Evolutionary conservation across 2,113 vertebrate species (phyloP).

Genomic region (Clarias batrachus): DNA sequence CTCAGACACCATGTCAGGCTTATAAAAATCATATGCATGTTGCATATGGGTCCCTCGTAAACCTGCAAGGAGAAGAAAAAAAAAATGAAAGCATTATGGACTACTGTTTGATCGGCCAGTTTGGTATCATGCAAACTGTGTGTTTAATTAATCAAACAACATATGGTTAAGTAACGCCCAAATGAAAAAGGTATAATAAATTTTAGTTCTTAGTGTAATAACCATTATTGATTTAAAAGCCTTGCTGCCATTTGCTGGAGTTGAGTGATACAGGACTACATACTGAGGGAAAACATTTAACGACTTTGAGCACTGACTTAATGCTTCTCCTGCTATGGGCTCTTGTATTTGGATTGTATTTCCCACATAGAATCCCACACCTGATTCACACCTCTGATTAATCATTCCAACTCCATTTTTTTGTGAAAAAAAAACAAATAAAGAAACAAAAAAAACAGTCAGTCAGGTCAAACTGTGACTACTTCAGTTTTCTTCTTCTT

Average conservation of each 20-base stretch:
- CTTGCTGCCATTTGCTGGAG: not conserved
- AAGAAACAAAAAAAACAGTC: not conserved
- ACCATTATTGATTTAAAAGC: not conserved
- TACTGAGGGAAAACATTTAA: not conserved
- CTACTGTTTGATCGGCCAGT: not conserved
- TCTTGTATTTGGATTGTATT: not conserved
- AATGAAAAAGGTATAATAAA: not conserved
- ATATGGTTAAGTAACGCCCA: not conserved
- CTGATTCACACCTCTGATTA: not conserved
- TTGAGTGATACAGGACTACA: not conserved
- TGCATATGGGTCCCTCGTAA: constrained; percentile 96
- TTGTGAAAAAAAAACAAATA: not conserved
- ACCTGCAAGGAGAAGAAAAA: constrained; percentile 65
- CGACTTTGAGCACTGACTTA: not conserved
- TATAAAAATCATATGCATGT: constrained; percentile 97
- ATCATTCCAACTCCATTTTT: too few relatives aligned
- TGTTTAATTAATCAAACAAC: not conserved
- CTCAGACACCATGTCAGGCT: constrained; percentile 94
- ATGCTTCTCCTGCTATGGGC: not conserved
- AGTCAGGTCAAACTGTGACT: not conserved
- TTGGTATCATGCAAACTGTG: not conserved
- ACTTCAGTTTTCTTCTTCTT: not conserved
- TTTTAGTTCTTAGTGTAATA: too few relatives aligned
- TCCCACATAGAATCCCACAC: not conserved
- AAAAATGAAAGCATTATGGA: not conserved